Base-by-base conservation (phyloP, 2,888 invertebrate genomes). In the Notodonta ziczac region DNA sequence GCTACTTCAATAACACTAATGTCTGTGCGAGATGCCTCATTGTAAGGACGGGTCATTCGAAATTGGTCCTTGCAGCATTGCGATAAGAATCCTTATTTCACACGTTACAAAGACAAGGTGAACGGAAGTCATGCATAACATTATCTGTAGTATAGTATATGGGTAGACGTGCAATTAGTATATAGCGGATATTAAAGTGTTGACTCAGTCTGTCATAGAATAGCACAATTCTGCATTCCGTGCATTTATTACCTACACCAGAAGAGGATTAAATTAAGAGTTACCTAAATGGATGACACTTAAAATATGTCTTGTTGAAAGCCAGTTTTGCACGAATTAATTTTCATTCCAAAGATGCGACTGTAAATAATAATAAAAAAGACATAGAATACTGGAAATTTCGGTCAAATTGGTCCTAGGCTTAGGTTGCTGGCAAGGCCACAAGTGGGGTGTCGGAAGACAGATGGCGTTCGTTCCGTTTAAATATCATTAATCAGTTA, bases 1-100 rank as follows among this genome's bases (percentile, higher is more conserved):
- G 67, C 69, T 39, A 68, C 64, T 74, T 70, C 63, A 74, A 74
- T 77, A 71, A 73, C 67, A 67, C 65, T 65, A 55, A 62, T 61
- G 66, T 54, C 55, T 58, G 50, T 48, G 55, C 55, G 48, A 52
- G 52, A 52, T 52, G 52, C 52, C 52, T 55, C 35, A 35, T 13
- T 35, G 39, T 40, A 12, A 10, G 32, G 39, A 14, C 13, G 6
- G 24, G 13, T 4, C 32, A 66, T 32, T 61, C 61, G 58, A 66
- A 56, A 54, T 59, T 62, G 57, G 53, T 58, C 62, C 61, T 67
- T 70, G 56, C 16, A 35, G 13, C 59, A 12, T 53, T 39, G 57
- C 46, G 40, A 60, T 66, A 70, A 67, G 65, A 61, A 40, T 58
- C 53, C 52, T 65, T 63, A 59, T 52, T 32, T 52, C 5, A 32